These are phyloP conservation scores for Eremophila alpestris DNA, from an alignment of 2,797 vertebrate genomes.

Conservation along the genomic window DNA sequence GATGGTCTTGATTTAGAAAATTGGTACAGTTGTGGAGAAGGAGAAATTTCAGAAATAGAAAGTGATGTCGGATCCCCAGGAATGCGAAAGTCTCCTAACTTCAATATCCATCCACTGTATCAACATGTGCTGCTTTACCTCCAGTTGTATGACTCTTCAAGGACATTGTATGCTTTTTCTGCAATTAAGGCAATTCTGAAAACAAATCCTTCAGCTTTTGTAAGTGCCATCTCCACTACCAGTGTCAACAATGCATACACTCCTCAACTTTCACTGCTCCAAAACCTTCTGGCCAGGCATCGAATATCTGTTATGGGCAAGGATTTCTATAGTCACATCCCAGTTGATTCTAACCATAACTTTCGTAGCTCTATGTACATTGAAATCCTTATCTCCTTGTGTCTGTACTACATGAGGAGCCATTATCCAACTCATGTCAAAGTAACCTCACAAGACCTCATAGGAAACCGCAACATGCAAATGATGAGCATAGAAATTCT, in stretches of 20 bases:
- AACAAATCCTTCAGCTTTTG: constrained; percentile 91
- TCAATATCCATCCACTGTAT: constrained; percentile 96
- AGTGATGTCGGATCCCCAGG: constrained; percentile 93
- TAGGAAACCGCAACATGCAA: constrained; percentile 97
- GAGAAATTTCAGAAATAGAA: constrained; percentile 98
- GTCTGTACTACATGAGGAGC: constrained; percentile 94
- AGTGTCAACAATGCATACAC: constrained; percentile 97
- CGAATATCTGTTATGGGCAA: constrained; percentile 97
- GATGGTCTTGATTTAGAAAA: constrained; percentile 98
- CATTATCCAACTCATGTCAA: constrained; percentile 93
- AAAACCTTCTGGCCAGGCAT: constrained; percentile 95
- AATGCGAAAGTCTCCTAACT: constrained; percentile 81
- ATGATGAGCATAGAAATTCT: constrained; percentile 97
- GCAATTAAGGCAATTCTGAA: constrained; percentile 94
- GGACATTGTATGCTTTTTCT: constrained; percentile 92
- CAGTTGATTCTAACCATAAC: constrained; percentile 93
- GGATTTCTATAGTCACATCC: constrained; percentile 97
- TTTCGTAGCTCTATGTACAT: constrained; percentile 98
- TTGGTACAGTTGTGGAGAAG: constrained; percentile 99
- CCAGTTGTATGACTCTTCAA: constrained; percentile 96
- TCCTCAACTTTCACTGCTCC: constrained; percentile 94
- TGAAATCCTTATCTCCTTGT: constrained; percentile 96
- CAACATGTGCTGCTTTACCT: constrained; percentile 96
- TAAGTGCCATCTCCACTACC: constrained; percentile 95
- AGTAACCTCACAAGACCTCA: constrained; percentile 88